Conservation (phyloP, 64 coral and sea anemone species). For the Porites lutea region DNA sequence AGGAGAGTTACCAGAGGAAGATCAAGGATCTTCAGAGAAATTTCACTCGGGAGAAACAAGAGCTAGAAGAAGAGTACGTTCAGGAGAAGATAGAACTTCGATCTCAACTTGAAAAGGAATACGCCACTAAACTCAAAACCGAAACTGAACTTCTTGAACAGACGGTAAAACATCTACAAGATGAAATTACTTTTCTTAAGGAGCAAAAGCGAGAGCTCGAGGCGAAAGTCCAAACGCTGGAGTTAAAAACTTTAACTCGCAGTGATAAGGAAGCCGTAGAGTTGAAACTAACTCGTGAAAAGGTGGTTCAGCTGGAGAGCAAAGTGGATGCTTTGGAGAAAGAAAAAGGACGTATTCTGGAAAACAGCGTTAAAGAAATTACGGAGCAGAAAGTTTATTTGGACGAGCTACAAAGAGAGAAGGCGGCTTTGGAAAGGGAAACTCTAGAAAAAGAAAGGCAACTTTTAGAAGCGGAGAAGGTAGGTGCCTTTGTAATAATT, state of each 20-base stretch:
- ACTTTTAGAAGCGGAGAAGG: slow-evolving; percentile 63
- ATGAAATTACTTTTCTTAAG: slow-evolving; percentile 89
- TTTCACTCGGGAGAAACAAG: slow-evolving; percentile 79
- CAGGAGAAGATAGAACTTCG: slow-evolving; percentile 80
- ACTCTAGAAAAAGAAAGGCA: slow-evolving; percentile 51
- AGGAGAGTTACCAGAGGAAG: slow-evolving; percentile 93
- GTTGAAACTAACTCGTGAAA: slow-evolving; percentile 77
- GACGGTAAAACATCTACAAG: slow-evolving; percentile 85
- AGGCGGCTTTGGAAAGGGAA: slow-evolving; percentile 54
- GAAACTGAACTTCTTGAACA: slow-evolving; percentile 84
- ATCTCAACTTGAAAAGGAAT: slow-evolving; percentile 87
- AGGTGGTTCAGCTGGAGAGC: slow-evolving; percentile 66
- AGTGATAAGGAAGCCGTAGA: slow-evolving; percentile 81
- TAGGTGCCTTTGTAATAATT: slow-evolving; percentile 16
- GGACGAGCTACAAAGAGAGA: slow-evolving; percentile 88
- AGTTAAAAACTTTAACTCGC: slow-evolving; percentile 78
- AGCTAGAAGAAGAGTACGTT: slow-evolving; percentile 82
- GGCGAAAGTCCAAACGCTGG: slow-evolving; percentile 91
- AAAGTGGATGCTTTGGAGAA: slow-evolving; percentile 75
- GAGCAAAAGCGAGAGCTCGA: slow-evolving; percentile 96
- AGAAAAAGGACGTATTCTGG: slow-evolving; percentile 65
- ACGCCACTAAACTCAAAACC: slow-evolving; percentile 73
- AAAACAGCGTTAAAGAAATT: slow-evolving; percentile 78
- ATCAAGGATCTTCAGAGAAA: slow-evolving; percentile 91
- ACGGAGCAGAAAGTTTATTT: slow-evolving; percentile 80